phyloP scores from a whole-genome alignment of 2,113 vertebrate species.

The Saguinus midas region DNA sequence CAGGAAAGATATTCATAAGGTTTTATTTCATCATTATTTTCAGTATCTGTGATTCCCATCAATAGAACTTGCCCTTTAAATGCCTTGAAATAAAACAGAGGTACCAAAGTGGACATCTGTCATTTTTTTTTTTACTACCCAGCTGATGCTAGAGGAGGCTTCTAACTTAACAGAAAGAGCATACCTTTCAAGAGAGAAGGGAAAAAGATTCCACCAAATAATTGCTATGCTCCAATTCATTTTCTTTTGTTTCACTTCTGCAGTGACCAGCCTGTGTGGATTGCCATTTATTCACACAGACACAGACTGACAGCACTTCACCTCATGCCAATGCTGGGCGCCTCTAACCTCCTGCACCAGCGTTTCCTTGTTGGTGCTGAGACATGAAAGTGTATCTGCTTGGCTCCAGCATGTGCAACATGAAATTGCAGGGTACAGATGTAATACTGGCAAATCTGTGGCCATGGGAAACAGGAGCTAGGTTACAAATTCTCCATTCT shows the following conservation, averaged over 20 bases:
- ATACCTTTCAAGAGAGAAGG: background rate
- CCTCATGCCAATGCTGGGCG: background rate
- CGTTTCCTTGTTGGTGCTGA: background rate
- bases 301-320: background rate
- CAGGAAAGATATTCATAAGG: constrained; percentile 7
- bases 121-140: background rate
- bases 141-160: background rate
- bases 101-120: background rate
- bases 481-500: background rate
- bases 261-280: background rate
- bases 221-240: background rate
- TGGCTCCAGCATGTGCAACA: background rate
- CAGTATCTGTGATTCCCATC: background rate
- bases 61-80: background rate
- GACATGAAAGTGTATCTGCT: background rate
- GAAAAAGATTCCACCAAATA: background rate
- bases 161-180: background rate
- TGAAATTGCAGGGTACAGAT: background rate
- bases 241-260: background rate
- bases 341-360: background rate
- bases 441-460: background rate
- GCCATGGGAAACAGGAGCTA: background rate
- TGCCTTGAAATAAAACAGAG: background rate
- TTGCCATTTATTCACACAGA: background rate
- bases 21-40: constrained; percentile 43